Evolutionary conservation across 1,140 invertebrate genomes (phyloP).

Genomic region (Globodera ellingtonae): DNA sequence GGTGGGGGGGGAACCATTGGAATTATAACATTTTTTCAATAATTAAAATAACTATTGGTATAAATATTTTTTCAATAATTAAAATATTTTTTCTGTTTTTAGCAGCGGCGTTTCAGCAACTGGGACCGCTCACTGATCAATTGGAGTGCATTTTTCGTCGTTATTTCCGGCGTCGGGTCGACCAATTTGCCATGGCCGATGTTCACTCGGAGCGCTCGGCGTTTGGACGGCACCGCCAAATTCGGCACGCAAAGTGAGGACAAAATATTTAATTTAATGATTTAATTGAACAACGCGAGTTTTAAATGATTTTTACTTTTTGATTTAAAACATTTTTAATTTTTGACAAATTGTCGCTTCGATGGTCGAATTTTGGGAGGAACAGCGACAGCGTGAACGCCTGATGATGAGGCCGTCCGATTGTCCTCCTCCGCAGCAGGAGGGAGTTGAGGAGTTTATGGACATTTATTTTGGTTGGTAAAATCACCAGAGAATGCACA

Average conservation of each 20-base stretch:
- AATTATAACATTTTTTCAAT: no score
- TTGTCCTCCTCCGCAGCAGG: background rate
- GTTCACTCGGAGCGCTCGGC: background rate
- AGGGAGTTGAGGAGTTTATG: background rate
- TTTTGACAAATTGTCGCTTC: background rate
- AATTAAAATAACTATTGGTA: no score
- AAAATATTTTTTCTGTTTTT: no score
- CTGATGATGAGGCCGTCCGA: background rate
- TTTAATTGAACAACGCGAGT: background rate
- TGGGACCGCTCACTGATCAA: background rate
- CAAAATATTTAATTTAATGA: background rate
- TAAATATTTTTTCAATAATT: no score
- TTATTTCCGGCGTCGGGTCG: background rate
- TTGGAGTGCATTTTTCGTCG: background rate
- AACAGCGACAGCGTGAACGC: background rate
- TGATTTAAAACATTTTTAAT: background rate
- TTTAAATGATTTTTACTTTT: no score
- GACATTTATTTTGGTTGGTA: background rate
- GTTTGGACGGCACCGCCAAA: background rate
- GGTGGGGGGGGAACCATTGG: background rate
- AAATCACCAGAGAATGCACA: background rate
- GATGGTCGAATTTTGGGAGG: background rate
- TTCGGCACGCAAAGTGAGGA: background rate
- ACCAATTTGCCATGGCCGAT: background rate
- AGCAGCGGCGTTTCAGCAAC: background rate